Conservation (phyloP, 30 jellyfish, hydroid and myxozoan species). For the Aurelia aurita complex sp. Pacific region DNA sequence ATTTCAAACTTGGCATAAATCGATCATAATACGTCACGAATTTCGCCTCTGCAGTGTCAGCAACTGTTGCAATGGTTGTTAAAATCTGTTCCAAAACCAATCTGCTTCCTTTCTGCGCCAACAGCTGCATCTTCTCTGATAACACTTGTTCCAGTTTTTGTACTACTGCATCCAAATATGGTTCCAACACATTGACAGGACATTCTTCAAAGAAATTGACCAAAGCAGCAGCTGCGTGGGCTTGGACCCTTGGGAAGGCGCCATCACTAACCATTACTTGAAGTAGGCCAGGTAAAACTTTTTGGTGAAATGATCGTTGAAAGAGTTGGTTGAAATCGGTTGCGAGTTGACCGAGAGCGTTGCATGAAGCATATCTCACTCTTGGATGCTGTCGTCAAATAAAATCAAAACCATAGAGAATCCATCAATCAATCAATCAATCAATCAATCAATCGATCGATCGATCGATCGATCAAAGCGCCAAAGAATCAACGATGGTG, state of each 20-base stretch:
- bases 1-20: slow-evolving; percentile 97
- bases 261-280: slow-evolving; percentile 76
- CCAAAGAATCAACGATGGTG: no score
- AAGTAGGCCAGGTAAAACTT: slow-evolving; percentile 79
- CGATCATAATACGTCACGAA: slow-evolving; percentile 91
- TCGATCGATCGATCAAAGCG: no score
- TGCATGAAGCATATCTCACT: slow-evolving; percentile 98
- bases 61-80: slow-evolving; percentile 98
- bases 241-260: slow-evolving; percentile 98
- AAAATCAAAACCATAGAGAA: background rate
- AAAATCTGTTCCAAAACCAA: slow-evolving; percentile 93
- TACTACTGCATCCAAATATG: slow-evolving; percentile 94
- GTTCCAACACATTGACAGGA: slow-evolving; percentile 93
- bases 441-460: no score
- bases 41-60: slow-evolving; percentile 98
- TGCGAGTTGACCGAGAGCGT: slow-evolving; percentile 99
- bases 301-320: slow-evolving; percentile 92
- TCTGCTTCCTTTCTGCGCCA: slow-evolving; percentile 83
- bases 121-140: slow-evolving; percentile 87
- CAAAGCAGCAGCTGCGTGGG: slow-evolving; percentile 99
- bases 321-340: slow-evolving; percentile 87
- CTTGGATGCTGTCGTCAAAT: slow-evolving; percentile 82
- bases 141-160: slow-evolving; percentile 85
- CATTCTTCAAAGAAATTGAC: slow-evolving; percentile 99
- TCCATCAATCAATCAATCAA: no score